Conservation (phyloP, 37 sponge, comb jelly and placozoan genomes). For the Theonella swinhoei region DNA sequence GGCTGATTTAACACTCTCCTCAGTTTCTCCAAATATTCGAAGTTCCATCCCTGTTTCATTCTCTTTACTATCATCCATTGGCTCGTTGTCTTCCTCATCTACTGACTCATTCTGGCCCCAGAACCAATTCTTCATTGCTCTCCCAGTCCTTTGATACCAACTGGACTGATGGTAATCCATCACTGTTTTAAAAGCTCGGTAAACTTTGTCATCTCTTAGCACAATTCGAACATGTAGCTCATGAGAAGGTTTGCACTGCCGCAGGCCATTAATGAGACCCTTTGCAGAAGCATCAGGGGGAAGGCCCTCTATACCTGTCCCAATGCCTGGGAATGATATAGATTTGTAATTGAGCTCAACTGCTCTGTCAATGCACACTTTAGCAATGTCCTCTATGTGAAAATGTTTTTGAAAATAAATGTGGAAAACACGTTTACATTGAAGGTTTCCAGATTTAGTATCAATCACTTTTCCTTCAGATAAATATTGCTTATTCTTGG, state of each 20-base stretch:
- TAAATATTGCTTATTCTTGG: neutral
- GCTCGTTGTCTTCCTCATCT: neutral
- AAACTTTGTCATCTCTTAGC: slow-evolving; percentile 11
- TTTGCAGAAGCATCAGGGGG: slow-evolving; percentile 39
- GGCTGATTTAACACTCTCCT: slow-evolving; percentile 6
- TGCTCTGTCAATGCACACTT: slow-evolving; percentile 39
- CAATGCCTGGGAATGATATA: slow-evolving; percentile 67
- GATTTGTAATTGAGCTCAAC: slow-evolving; percentile 20
- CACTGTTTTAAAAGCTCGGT: slow-evolving; percentile 10
- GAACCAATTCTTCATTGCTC: neutral
- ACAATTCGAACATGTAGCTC: slow-evolving; percentile 24
- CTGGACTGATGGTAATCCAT: neutral
- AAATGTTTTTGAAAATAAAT: slow-evolving; percentile 21
- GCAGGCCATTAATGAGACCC: slow-evolving; percentile 41
- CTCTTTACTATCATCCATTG: neutral
- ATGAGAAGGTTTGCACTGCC: slow-evolving; percentile 8
- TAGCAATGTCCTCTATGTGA: slow-evolving; percentile 3
- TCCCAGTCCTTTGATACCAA: neutral
- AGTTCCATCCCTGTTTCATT: slow-evolving; percentile 4
- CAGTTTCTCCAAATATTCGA: slow-evolving; percentile 28
- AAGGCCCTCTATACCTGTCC: slow-evolving; percentile 37
- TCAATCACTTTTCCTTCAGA: slow-evolving; percentile 39
- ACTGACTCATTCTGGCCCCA: neutral
- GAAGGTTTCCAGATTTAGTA: slow-evolving; percentile 51
- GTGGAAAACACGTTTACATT: slow-evolving; percentile 53